phyloP scores from a whole-genome alignment of 2,888 invertebrate species.

The Troilus luridus region DNA sequence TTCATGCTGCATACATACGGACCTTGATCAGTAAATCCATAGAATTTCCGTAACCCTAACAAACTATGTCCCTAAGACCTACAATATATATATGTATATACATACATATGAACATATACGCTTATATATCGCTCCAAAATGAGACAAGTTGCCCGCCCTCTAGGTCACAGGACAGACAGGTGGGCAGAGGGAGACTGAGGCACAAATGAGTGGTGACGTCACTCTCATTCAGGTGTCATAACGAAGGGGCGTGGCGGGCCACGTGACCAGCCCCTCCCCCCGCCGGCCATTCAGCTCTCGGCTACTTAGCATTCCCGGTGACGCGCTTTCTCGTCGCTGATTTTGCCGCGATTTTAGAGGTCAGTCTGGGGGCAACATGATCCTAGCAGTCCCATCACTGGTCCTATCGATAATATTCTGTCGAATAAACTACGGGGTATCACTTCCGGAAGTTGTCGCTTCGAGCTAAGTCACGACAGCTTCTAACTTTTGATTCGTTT shows the following conservation, averaged over 20 bases:
- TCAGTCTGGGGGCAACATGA: neutral
- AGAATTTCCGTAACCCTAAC: neutral
- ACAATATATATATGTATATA: neutral
- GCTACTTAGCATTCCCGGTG: conserved; percentile 32
- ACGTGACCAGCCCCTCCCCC: conserved; percentile 51
- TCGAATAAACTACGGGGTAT: neutral
- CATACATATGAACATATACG: neutral
- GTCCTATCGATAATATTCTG: neutral
- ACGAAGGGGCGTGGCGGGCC: conserved; percentile 58
- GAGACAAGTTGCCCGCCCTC: neutral
- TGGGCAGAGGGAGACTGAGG: neutral
- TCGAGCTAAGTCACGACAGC: too few relatives aligned
- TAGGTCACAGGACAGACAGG: neutral
- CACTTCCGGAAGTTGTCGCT: neutral
- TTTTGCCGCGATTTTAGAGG: conserved; percentile 24
- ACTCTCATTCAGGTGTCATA: conserved; percentile 57
- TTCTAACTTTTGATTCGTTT: too few relatives aligned
- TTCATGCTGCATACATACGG: neutral
- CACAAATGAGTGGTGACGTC: conserved; percentile 51
- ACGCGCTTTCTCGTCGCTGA: neutral
- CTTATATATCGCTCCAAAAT: neutral
- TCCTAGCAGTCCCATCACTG: neutral
- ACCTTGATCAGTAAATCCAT: neutral
- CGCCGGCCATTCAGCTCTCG: conserved; percentile 49
- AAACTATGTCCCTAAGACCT: neutral